Conservation (phyloP, 2,113 vertebrate genomes). For the Phodopus roborovskii region DNA sequence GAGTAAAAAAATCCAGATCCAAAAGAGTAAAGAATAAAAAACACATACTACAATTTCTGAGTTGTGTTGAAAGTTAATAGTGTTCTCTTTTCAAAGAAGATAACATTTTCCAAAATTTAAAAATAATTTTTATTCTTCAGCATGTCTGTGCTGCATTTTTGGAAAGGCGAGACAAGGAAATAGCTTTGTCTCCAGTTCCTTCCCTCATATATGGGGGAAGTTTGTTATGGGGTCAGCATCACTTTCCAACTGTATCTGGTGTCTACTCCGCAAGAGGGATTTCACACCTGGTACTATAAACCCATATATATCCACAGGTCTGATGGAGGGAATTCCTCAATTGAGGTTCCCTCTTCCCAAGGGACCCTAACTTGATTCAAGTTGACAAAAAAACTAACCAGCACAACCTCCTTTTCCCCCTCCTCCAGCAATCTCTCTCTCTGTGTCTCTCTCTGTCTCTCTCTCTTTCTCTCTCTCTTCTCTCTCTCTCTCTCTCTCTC, state of each 20-base stretch:
- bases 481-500: not conserved
- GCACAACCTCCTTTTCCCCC: not conserved
- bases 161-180: not conserved
- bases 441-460: not conserved
- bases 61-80: not conserved
- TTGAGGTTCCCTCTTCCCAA: not conserved
- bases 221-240: not conserved
- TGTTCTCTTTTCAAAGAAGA: not conserved
- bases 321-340: not conserved
- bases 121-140: conserved; percentile 1
- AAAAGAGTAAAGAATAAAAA: no score
- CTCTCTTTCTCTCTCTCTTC: not conserved
- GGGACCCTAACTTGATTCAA: not conserved
- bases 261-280: not conserved
- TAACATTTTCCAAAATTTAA: not conserved
- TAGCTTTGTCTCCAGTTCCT: not conserved
- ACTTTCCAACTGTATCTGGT: not conserved
- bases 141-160: not conserved
- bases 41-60: not conserved
- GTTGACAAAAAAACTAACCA: not conserved
- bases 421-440: not conserved
- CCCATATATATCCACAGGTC: not conserved
- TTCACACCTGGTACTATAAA: not conserved
- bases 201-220: not conserved
- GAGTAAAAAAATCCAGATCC: no score